Base-by-base conservation (phyloP, 2,888 invertebrate genomes). In the Spodoptera picta region DNA sequence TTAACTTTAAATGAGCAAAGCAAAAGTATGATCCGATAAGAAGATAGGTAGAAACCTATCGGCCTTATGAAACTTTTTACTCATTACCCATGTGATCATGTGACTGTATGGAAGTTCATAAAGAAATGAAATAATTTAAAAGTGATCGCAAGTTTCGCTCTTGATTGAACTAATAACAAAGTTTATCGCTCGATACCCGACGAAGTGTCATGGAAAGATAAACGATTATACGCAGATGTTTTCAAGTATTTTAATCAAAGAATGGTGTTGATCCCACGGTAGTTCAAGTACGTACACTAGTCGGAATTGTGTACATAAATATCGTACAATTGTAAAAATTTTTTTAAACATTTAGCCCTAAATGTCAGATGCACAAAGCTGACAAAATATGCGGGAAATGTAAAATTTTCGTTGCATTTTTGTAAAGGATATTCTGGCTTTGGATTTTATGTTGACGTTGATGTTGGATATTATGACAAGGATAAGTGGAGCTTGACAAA, bases 191-290 rank as follows among this genome's bases (percentile, higher is more conserved):
- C 80, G 80, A 84, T 81, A 80, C 75, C 81, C 66, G 60, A 69
- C 75, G 64, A 83, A 83, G 82, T 84, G 86, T 83, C 85, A 76
- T 75, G 76, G 80, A 75, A 84, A 86, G 86, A 86, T 82, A 84
- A 86, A 86, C 75, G 85, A 84, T 85, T 81, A 75, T 52, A 60
- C 82, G 82, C 88, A 87, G 88, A 83, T 87, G 87, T 76, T 81
- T 73, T 61, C 62, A 81, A 82, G 79, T 83, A 84, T 83, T 87
- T 86, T 85, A 86, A 87, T 87, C 80, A 82, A 63, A 56, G 63
- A 65, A 77, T 84, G 65, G 71, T 65, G 63, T 70, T 72, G 53
- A 69, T 66, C 64, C 49, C 55, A 11, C 49, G 45, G 46, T 57
- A 65, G 48, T 63, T 68, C 54, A 41, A 48, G 52, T 44, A 36